Evolutionary conservation across 2,888 invertebrate genomes (phyloP).

Genomic region (Melieria picta): DNA sequence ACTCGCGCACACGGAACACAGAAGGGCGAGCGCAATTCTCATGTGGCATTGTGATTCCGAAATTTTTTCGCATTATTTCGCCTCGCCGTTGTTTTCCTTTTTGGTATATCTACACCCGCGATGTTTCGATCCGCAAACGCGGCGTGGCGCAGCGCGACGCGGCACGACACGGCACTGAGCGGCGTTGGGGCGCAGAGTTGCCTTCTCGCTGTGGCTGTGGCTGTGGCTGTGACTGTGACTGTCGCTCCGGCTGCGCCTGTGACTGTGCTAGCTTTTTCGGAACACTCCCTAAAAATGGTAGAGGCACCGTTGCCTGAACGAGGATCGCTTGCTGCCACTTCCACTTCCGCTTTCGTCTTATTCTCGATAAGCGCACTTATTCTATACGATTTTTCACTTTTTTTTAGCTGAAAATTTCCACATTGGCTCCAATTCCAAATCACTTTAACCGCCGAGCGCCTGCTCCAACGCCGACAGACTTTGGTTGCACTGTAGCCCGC

Average conservation of each 20-base stretch:
- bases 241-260: slow-evolving; percentile 11
- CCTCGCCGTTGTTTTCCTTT: slow-evolving; percentile 42
- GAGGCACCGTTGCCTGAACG: slow-evolving; percentile 6
- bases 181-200: slow-evolving; percentile 5
- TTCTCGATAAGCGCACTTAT: background rate
- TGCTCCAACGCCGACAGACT: too few relatives aligned
- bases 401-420: too few relatives aligned
- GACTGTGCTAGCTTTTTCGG: slow-evolving; percentile 4
- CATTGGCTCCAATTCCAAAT: too few relatives aligned
- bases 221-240: background rate
- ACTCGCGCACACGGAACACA: background rate
- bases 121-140: slow-evolving; percentile 49
- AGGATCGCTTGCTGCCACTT: background rate
- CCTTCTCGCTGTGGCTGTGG: background rate
- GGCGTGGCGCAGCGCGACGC: slow-evolving; percentile 26
- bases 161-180: slow-evolving; percentile 1
- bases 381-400: too few relatives aligned
- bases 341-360: background rate
- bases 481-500: too few relatives aligned
- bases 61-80: slow-evolving; percentile 35
- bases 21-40: slow-evolving; percentile 2
- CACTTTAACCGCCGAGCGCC: too few relatives aligned
- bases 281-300: slow-evolving; percentile 19
- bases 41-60: slow-evolving; percentile 16
- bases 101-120: slow-evolving; percentile 49